Percentiles rank a stretch among this genome's conserved stretches.
These are phyloP conservation scores for Capitella teleta DNA, from an alignment of 1,140 invertebrate genomes.

Conservation along the genomic window DNA sequence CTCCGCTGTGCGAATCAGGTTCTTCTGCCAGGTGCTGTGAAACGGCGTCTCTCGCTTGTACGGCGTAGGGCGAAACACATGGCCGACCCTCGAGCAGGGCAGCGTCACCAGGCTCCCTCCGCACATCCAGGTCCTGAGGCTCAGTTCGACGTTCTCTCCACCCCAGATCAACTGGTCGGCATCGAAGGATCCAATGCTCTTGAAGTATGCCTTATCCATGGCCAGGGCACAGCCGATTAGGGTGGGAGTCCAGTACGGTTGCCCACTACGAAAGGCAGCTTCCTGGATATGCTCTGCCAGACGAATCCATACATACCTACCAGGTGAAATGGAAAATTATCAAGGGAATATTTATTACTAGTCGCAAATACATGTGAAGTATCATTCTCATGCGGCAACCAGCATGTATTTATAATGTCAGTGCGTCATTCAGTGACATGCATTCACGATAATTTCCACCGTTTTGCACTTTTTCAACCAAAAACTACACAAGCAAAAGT, in stretches of 20 bases:
- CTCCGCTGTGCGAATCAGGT: slow-evolving; percentile 11
- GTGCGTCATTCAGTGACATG: no score
- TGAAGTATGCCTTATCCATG: slow-evolving; percentile 42
- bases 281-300: slow-evolving; percentile 7
- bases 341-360: background rate
- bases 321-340: background rate
- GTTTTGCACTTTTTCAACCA: no score
- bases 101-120: slow-evolving; percentile 97
- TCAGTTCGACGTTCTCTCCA: slow-evolving; percentile 90
- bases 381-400: background rate
- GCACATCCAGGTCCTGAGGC: slow-evolving; percentile 98
- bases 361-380: background rate
- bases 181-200: slow-evolving; percentile 86
- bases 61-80: slow-evolving; percentile 61
- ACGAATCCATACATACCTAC: slow-evolving; percentile 11
- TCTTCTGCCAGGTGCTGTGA: slow-evolving; percentile 9
- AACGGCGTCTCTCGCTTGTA: slow-evolving; percentile 7
- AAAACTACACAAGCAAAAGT: no score
- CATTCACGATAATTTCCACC: no score
- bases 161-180: slow-evolving; percentile 97
- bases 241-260: slow-evolving; percentile 10
- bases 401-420: no score
- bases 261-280: slow-evolving; percentile 1
- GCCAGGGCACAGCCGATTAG: slow-evolving; percentile 46
- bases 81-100: slow-evolving; percentile 92